Conservation (phyloP, 1,140 invertebrate species). For the Armadillidium nasatum region DNA sequence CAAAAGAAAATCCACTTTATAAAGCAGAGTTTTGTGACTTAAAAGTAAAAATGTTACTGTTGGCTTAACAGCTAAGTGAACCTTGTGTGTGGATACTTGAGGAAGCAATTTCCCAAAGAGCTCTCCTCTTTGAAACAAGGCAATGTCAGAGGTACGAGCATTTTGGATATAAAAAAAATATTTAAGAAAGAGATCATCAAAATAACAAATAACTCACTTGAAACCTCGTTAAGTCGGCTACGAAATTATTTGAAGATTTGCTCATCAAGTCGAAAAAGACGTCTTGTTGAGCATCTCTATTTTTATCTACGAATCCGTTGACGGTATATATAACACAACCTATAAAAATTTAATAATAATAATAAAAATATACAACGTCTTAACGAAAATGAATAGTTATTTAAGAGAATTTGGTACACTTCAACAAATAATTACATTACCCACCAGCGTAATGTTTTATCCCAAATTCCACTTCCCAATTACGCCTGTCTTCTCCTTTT, state of each 20-base stretch:
- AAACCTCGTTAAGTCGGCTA: slow-evolving; percentile 79
- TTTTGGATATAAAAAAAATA: no score
- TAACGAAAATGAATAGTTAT: no score
- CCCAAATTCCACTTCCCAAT: slow-evolving; percentile 88
- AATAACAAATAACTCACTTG: slow-evolving; percentile 60
- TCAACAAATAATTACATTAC: background rate
- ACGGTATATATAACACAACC: slow-evolving; percentile 79
- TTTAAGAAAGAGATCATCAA: no score
- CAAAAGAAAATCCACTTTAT: background rate
- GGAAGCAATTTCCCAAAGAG: no score
- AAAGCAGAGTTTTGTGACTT: background rate
- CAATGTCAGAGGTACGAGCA: no score
- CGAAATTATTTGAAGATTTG: slow-evolving; percentile 76
- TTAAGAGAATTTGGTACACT: no score
- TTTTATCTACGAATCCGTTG: slow-evolving; percentile 95
- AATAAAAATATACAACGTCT: no score
- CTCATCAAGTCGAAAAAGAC: slow-evolving; percentile 90
- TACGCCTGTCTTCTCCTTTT: slow-evolving; percentile 76
- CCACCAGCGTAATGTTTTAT: slow-evolving; percentile 87
- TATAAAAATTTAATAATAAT: slow-evolving; percentile 11
- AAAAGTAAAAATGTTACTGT: no score
- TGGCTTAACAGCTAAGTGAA: no score
- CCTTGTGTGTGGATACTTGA: no score
- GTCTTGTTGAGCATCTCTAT: slow-evolving; percentile 89
- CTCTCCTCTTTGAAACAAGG: no score